phyloP scores from a whole-genome alignment of 2,113 vertebrate species.

The Stigmatopora nigra region DNA sequence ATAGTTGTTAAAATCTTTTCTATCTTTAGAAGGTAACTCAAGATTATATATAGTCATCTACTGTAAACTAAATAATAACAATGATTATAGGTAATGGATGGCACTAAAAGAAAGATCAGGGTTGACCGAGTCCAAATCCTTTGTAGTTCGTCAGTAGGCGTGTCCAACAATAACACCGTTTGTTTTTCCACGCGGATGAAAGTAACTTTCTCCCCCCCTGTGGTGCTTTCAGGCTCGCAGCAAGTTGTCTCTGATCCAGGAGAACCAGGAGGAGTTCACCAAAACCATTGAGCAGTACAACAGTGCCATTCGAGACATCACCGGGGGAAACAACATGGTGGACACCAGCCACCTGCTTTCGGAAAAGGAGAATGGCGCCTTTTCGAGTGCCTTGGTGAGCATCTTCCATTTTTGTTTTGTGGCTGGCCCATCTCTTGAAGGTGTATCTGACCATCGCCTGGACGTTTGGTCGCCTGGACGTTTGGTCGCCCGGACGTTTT shows the following conservation, averaged over 20 bases:
- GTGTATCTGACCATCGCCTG: neutral
- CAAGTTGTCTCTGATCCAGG: slow-evolving; percentile 82
- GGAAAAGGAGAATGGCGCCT: slow-evolving; percentile 71
- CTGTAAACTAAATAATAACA: no score
- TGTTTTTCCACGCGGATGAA: neutral
- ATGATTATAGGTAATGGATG: neutral
- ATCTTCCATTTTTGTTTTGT: neutral
- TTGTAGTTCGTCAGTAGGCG: neutral
- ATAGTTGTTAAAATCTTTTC: no score
- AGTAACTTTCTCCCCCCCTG: neutral
- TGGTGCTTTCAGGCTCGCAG: slow-evolving; percentile 73
- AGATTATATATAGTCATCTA: neutral
- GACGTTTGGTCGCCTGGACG: no score
- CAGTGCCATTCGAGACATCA: slow-evolving; percentile 70
- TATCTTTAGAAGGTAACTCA: neutral
- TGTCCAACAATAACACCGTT: neutral
- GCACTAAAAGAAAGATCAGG: neutral
- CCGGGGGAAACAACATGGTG: slow-evolving; percentile 70
- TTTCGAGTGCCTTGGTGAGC: slow-evolving; percentile 71
- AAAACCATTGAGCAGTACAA: slow-evolving; percentile 79
- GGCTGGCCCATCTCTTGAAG: neutral
- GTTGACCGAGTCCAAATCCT: neutral
- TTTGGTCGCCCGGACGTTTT: no score
- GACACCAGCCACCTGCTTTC: slow-evolving; percentile 67
- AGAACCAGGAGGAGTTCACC: slow-evolving; percentile 78